Conservation (phyloP, 2,888 invertebrate species). For the Bembecia ichneumoniformis region DNA sequence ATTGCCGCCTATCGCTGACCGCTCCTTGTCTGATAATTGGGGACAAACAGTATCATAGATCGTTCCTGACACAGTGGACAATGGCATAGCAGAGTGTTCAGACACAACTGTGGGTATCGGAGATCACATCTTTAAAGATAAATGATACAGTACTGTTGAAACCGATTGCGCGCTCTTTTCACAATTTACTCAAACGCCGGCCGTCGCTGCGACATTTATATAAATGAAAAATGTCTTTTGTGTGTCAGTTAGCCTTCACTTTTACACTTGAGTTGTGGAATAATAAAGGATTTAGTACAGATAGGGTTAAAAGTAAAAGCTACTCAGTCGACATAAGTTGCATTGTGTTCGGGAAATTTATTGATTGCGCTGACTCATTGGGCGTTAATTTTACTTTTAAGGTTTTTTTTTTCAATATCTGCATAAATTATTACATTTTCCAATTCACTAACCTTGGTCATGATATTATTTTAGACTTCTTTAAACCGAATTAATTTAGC, state of each 20-base stretch:
- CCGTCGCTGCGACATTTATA: constrained; percentile 28
- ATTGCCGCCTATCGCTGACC: constrained; percentile 27
- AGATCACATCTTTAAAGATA: constrained; percentile 25
- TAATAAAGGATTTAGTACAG: not conserved
- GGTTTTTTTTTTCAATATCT: too few species aligned
- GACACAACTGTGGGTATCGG: constrained; percentile 19
- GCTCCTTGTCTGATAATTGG: constrained; percentile 24
- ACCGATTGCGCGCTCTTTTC: constrained; percentile 12
- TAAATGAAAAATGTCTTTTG: constrained; percentile 58
- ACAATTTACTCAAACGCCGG: constrained; percentile 19
- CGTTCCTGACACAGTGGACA: constrained; percentile 15
- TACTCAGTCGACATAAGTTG: not conserved
- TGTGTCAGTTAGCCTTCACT: constrained; percentile 37
- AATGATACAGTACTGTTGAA: constrained; percentile 14
- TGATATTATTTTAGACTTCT: too few species aligned
- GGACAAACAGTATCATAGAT: constrained; percentile 3
- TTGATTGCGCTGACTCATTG: too few species aligned
- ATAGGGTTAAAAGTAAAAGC: not conserved
- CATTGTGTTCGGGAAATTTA: not conserved
- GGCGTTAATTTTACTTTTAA: too few species aligned
- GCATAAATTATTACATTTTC: too few species aligned
- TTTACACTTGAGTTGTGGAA: constrained; percentile 9
- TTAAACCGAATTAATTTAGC: too few species aligned
- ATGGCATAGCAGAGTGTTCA: constrained; percentile 22
- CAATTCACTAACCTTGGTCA: too few species aligned